These are phyloP conservation scores for Picathartes gymnocephalus DNA, from an alignment of 2,113 vertebrate species.

Conservation along the genomic window DNA sequence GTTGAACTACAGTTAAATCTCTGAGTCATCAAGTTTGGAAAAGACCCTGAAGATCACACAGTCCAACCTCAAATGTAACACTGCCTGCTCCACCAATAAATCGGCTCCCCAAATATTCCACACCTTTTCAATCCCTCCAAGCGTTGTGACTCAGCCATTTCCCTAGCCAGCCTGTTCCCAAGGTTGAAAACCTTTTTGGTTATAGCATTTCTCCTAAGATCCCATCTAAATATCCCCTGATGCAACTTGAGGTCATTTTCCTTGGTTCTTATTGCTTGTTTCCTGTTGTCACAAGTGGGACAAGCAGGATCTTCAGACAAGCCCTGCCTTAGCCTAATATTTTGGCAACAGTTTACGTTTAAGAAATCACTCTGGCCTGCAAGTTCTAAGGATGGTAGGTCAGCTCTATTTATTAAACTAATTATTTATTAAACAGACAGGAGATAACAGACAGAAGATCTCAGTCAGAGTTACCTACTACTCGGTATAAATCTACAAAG, in stretches of 20 bases:
- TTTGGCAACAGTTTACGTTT: too few species aligned
- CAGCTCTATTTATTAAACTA: neutral
- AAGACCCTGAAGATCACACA: neutral
- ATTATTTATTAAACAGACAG: neutral
- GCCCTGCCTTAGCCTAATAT: neutral
- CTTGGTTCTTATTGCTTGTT: neutral
- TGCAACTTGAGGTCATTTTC: neutral
- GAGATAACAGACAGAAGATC: neutral
- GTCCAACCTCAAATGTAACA: neutral
- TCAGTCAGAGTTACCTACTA: neutral
- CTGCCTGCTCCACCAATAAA: neutral
- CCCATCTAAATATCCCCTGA: neutral
- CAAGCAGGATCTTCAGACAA: neutral
- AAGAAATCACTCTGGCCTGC: neutral
- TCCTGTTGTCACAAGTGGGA: too few species aligned
- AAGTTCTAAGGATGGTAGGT: neutral
- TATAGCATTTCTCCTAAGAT: neutral
- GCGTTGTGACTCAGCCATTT: too few species aligned
- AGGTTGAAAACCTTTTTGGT: neutral
- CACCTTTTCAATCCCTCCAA: neutral
- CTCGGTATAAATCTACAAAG: neutral
- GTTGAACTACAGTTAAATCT: neutral
- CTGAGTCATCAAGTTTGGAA: rapidly evolving
- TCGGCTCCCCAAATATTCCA: neutral
- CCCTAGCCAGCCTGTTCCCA: neutral